Percentiles rank a stretch among this genome's conserved stretches.
These are phyloP conservation scores for Thera obeliscata DNA, from an alignment of 2,888 invertebrate genomes.

Conservation along the genomic window DNA sequence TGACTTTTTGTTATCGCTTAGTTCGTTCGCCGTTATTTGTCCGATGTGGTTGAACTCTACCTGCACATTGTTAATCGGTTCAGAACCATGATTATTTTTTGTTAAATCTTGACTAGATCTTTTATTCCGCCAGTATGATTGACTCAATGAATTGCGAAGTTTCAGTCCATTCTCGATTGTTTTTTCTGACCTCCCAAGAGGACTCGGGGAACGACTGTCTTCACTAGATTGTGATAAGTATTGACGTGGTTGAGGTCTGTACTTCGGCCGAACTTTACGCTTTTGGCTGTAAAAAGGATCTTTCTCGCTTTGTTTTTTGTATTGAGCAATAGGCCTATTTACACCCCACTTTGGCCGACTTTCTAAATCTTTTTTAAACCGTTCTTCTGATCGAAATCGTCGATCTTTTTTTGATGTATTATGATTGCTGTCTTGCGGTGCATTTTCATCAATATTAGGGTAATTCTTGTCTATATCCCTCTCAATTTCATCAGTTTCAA, in stretches of 20 bases:
- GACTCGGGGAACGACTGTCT: conserved; percentile 85
- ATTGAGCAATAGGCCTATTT: conserved; percentile 91
- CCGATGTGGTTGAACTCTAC: conserved; percentile 80
- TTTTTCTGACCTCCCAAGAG: conserved; percentile 71
- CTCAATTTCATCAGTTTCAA: conserved; percentile 67
- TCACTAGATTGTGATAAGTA: conserved; percentile 86
- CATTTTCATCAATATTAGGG: conserved; percentile 78
- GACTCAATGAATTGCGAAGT: conserved; percentile 76
- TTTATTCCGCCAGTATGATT: conserved; percentile 81
- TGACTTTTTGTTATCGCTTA: conserved; percentile 67
- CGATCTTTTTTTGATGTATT: conserved; percentile 80
- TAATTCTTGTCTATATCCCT: conserved; percentile 82
- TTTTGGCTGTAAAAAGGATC: conserved; percentile 92
- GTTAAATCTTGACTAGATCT: conserved; percentile 73
- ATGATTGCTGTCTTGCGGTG: conserved; percentile 78
- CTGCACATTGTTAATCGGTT: conserved; percentile 71
- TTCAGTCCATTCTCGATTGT: conserved; percentile 68
- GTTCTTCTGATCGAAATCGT: conserved; percentile 81
- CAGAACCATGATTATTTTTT: conserved; percentile 60
- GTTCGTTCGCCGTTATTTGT: conserved; percentile 70
- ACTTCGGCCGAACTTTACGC: conserved; percentile 87
- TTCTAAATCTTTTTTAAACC: conserved; percentile 84
- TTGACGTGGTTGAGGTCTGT: conserved; percentile 83
- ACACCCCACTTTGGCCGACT: conserved; percentile 91
- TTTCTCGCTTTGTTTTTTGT: conserved; percentile 95